Base-by-base conservation (phyloP, 64 coral and sea anemone species). In the Hydrozoanthus tunicans region DNA sequence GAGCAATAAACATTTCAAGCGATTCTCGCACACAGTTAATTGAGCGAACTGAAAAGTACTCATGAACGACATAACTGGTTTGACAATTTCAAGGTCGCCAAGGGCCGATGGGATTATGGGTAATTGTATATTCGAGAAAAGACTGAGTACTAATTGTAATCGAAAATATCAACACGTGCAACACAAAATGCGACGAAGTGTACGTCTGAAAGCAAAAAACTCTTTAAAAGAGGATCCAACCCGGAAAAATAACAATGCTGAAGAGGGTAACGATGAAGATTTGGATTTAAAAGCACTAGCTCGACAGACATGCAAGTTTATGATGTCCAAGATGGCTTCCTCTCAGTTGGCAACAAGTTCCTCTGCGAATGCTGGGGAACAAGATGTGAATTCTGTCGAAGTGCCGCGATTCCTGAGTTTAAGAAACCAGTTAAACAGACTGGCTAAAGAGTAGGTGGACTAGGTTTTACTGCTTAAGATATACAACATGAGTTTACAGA, bases 271-370 rank as follows among this genome's bases (percentile, higher is more conserved):
- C 12, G 23, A 51, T 53, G 55, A 86, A 53, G 10, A 74, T 1
- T 56, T 88, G 24, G 64, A 93, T 51, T 25, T 93, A 5, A 24
- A 93, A 77, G 59, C 54, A 4, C 82, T 93, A 14, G 91, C 62
- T 12, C 51, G 56, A 79, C 70, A 88, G 74, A 80, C 91, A 12
- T 93, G 70, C 63, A 24, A 93, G 11, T 86, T 93, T 68, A 93
- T 93, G 91, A 81, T 79, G 58, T 93, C 82, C 54, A 91, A 91
- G 79, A 71, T 91, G 89, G 84, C 70, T 26, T n/a, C 55, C 8
- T 15, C 17, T 25, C 68, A 88, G 59, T 26, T 11, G 11, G 23
- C 20, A 4, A 11, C 11, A 27, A 86, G 23, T 26, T 72, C 81
- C 6, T 65, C 6, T 7, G 62, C 8, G 64, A 86, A 26, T 58